Base-by-base conservation (phyloP, 1,140 invertebrate genomes). In the Drosophila burlai region DNA sequence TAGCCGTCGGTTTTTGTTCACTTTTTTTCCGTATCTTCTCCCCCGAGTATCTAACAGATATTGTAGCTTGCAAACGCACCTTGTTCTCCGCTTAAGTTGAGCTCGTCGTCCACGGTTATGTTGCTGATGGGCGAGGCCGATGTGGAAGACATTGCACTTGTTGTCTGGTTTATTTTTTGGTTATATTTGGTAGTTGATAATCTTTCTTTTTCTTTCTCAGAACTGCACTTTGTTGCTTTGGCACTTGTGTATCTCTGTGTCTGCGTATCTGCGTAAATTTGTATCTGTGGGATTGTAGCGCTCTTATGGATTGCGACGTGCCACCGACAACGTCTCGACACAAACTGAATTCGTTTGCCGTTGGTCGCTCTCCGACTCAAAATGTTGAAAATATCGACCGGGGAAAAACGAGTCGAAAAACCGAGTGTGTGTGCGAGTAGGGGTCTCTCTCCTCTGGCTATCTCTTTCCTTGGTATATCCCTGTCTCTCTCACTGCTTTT, bases 51-150 rank as follows among this genome's bases (percentile, higher is more conserved):
- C 54, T 57, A 11, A n/a, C 5, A 57, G 21, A 24, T 45, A 18
- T 55, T 47, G 15, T 54, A 9, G 7, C 7, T 54, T 46, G 4
- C 18, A 6, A 80, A 76, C 76, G 69, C 91, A 93, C 92, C 90
- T 91, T 92, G 85, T 73, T 92, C 92, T 90, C 85, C 82, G 74
- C 84, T 89, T 63, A 92, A 67, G 64, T 91, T 92, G 43, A 93
- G 85, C 67, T 93, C 92, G 85, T 92, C 91, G 60, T 93, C 92
- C 62, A 93, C 92, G 64, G 92, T 93, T 71, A 93, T 92, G 73
- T 93, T 92, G 87, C 92, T 93, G 63, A 93, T 79, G 64, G 92
- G 92, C 77, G 92, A 93, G 43, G 92, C 91, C 46, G 92, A 93
- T 76, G 90, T 92, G 49, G 92, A 90, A 80, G 92, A 93, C 92